Evolutionary conservation across 2,888 invertebrate species (phyloP).

Genomic region (Caenorhabditis angaria): DNA sequence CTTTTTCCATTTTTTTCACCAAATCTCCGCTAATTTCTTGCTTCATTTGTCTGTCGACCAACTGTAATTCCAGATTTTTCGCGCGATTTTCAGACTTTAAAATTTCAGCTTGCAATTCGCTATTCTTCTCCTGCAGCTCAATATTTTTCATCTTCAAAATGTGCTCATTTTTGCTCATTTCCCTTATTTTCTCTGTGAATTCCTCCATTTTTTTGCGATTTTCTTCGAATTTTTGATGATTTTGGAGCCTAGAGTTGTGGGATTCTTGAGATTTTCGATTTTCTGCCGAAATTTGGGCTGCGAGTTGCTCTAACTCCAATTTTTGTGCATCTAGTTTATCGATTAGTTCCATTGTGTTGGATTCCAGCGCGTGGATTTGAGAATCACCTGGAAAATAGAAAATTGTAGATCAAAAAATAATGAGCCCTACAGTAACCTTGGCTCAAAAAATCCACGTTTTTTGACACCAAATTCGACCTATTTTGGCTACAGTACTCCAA

Average conservation of each 20-base stretch:
- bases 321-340: slow-evolving; percentile 29
- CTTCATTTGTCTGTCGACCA: slow-evolving; percentile 50
- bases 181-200: slow-evolving; percentile 39
- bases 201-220: slow-evolving; percentile 40
- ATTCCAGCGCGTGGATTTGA: slow-evolving; percentile 39
- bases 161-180: slow-evolving; percentile 35
- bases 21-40: slow-evolving; percentile 44
- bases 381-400: slow-evolving; percentile 13
- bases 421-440: too few species aligned
- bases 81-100: slow-evolving; percentile 1
- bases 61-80: slow-evolving; percentile 43
- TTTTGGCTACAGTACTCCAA: too few species aligned
- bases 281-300: slow-evolving; percentile 41
- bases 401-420: too few species aligned
- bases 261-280: slow-evolving; percentile 43
- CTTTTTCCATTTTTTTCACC: slow-evolving; percentile 48
- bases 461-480: too few species aligned
- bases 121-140: slow-evolving; percentile 44
- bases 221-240: slow-evolving; percentile 30
- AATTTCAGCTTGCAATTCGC: slow-evolving; percentile 39
- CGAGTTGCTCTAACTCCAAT: slow-evolving; percentile 23
- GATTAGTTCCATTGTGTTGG: slow-evolving; percentile 39
- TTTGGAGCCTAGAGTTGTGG: slow-evolving; percentile 31
- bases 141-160: slow-evolving; percentile 38
- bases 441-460: too few species aligned